Conservation (phyloP, 2,797 vertebrate genomes). For the Onychomys leucogaster region DNA sequence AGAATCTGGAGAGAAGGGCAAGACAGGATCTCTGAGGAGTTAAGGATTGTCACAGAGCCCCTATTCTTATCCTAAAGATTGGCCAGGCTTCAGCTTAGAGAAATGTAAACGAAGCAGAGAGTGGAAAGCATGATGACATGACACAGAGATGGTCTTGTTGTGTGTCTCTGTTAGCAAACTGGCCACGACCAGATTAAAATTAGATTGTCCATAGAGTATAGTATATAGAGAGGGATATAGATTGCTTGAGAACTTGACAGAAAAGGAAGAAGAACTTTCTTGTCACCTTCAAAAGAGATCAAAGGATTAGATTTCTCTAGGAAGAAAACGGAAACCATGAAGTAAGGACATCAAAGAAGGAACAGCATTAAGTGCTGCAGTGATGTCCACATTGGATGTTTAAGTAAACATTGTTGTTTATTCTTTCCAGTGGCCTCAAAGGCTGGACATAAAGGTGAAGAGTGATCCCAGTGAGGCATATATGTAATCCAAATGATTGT, state of each 20-base stretch:
- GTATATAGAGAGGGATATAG: background rate
- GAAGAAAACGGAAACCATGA: background rate
- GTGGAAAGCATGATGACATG: background rate
- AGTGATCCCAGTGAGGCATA: no score
- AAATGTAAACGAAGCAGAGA: background rate
- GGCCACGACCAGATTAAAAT: background rate
- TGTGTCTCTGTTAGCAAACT: background rate
- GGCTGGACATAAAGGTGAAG: no score
- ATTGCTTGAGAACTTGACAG: accelerated
- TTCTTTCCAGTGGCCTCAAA: accelerated
- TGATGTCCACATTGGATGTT: accelerated
- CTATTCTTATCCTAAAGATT: accelerated
- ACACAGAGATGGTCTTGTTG: background rate
- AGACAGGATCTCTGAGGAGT: background rate
- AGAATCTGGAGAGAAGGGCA: background rate
- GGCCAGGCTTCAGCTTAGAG: background rate
- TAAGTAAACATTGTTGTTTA: background rate
- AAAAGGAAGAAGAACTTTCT: background rate
- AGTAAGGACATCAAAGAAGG: background rate
- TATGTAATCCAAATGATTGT: background rate
- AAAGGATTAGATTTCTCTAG: background rate
- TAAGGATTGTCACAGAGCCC: accelerated
- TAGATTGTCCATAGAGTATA: background rate
- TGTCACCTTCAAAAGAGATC: background rate
- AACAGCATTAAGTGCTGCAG: accelerated